Evolutionary conservation across 2,113 vertebrate species (phyloP).

Genomic region (Python bivittatus): DNA sequence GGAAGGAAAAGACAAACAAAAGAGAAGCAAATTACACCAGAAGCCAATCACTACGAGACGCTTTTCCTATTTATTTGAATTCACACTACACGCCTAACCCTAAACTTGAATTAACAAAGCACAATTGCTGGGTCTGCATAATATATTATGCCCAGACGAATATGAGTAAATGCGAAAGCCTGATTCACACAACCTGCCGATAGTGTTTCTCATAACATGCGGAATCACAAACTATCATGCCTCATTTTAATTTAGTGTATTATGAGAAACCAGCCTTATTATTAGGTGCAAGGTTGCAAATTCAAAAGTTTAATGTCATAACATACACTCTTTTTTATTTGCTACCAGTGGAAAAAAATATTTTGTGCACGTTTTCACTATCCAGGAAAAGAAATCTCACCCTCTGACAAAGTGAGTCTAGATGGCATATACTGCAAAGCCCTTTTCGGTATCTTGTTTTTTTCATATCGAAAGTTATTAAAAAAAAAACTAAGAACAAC

Average conservation of each 20-base stretch:
- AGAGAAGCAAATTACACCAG: constrained; percentile 17
- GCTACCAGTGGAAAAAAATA: background rate
- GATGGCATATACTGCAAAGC: background rate
- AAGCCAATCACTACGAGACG: background rate
- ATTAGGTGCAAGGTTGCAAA: constrained; percentile 68
- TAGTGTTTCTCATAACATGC: background rate
- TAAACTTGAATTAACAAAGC: background rate
- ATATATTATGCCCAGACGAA: background rate
- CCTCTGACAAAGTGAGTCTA: background rate
- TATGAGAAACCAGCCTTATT: background rate
- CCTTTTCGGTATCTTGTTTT: background rate
- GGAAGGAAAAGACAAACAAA: constrained; percentile 25
- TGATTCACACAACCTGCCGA: background rate
- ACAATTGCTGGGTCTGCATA: background rate
- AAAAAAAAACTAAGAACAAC: background rate
- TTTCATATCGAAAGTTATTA: background rate
- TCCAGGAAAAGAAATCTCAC: background rate
- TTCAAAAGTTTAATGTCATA: constrained; percentile 52
- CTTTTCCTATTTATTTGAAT: background rate
- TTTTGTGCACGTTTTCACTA: background rate
- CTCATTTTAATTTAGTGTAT: no score
- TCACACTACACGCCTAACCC: background rate
- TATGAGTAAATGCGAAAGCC: background rate
- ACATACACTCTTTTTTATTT: background rate
- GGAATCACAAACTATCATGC: no score